Conservation (phyloP, 2,797 vertebrate genomes). For the Staurois parvus region DNA sequence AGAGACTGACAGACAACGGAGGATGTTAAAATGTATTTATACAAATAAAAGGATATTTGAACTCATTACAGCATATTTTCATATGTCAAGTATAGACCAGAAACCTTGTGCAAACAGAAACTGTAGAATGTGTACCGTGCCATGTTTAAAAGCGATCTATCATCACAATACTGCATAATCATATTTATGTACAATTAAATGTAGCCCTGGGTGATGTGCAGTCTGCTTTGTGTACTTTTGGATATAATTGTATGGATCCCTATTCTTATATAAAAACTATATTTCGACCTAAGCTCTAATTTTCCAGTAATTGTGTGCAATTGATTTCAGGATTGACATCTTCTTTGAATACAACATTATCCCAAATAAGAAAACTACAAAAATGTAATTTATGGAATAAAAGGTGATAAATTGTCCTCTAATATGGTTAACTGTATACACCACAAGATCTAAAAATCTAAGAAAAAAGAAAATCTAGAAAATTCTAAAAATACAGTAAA, state of each 20-base stretch:
- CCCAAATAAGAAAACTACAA: too few species aligned
- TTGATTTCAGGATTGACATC: too few species aligned
- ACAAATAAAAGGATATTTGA: slow-evolving; percentile 14
- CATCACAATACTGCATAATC: slow-evolving; percentile 35
- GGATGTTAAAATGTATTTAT: slow-evolving; percentile 22
- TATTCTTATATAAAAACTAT: neutral
- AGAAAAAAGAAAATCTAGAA: too few species aligned
- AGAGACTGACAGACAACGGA: slow-evolving; percentile 2
- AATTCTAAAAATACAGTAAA: too few species aligned
- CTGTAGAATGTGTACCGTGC: slow-evolving; percentile 17
- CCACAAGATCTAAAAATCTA: too few species aligned
- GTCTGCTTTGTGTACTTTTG: slow-evolving; percentile 1
- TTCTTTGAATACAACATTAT: too few species aligned
- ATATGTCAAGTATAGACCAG: slow-evolving; percentile 36
- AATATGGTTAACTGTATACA: too few species aligned
- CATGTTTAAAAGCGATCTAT: slow-evolving; percentile 28
- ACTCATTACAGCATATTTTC: slow-evolving; percentile 35
- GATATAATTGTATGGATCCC: neutral
- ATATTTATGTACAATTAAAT: slow-evolving; percentile 22
- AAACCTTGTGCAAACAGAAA: slow-evolving; percentile 28
- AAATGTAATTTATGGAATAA: too few species aligned
- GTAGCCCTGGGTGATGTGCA: slow-evolving; percentile 16
- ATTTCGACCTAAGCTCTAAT: too few species aligned
- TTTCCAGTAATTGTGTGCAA: neutral
- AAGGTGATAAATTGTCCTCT: too few species aligned